Percentiles rank a stretch among this genome's conserved stretches.
phyloP scores from a whole-genome alignment of 2,113 vertebrate genomes.

The Sciurus niger region DNA sequence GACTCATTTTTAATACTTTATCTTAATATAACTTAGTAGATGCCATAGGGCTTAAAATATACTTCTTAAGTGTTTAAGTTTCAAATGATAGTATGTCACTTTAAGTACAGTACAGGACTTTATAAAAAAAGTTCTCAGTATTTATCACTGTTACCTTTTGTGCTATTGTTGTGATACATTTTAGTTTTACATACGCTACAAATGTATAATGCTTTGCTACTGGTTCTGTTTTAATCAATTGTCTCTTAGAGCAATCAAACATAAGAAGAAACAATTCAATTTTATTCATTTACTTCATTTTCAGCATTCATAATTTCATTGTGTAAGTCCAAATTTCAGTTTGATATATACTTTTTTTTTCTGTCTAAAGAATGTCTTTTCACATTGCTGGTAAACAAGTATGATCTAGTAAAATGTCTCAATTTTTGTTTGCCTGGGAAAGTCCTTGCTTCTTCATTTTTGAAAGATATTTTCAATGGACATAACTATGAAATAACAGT shows the following conservation, averaged over 20 bases:
- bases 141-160: background rate
- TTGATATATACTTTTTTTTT: background rate
- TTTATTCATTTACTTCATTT: slow-evolving; percentile 36
- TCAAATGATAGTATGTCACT: slow-evolving; percentile 13
- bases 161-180: background rate
- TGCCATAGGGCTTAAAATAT: background rate
- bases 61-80: background rate
- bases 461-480: background rate
- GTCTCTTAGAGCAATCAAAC: slow-evolving; percentile 17
- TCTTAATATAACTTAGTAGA: background rate
- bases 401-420: background rate
- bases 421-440: slow-evolving; percentile 6
- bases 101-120: background rate
- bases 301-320: background rate
- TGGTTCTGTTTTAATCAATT: slow-evolving; percentile 18
- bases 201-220: background rate
- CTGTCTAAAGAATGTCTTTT: slow-evolving; percentile 6
- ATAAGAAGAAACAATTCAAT: background rate
- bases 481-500: background rate
- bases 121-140: background rate
- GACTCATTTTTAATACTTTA: background rate
- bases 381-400: background rate
- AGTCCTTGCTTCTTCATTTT: background rate
- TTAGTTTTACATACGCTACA: background rate
- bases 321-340: background rate